phyloP scores from a whole-genome alignment of 2,888 invertebrate species.

The Rhyacophila evoluta region DNA sequence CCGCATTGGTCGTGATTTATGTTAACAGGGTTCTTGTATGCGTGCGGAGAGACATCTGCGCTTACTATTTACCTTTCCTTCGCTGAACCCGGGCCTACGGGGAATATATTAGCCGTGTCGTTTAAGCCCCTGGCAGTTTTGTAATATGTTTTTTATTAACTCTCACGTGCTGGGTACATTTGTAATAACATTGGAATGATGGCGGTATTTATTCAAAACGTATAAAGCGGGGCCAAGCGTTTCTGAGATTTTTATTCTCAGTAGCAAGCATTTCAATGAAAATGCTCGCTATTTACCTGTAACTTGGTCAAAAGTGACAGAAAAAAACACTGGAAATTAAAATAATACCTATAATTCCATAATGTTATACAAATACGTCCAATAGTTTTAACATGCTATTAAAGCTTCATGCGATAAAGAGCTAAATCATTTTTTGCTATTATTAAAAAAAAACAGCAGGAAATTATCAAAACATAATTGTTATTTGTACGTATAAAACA shows the following conservation, averaged over 20 bases:
- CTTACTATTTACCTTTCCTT: slow-evolving; percentile 5
- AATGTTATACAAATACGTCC: no score
- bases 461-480: no score
- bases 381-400: no score
- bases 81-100: slow-evolving; percentile 1
- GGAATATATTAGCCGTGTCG: slow-evolving; percentile 26
- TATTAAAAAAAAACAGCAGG: no score
- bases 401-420: no score
- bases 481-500: no score
- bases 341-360: no score
- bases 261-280: no score
- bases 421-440: no score
- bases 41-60: slow-evolving; percentile 26
- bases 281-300: neutral
- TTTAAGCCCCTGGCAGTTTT: slow-evolving; percentile 10
- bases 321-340: neutral
- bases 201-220: slow-evolving; percentile 26
- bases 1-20: slow-evolving; percentile 37
- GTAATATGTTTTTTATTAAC: slow-evolving; percentile 27
- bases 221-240: neutral
- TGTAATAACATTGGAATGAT: slow-evolving; percentile 23
- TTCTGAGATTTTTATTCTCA: neutral
- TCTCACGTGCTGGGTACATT: slow-evolving; percentile 25
- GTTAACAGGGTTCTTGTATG: slow-evolving; percentile 40
- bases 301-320: neutral